phyloP scores from a whole-genome alignment of 2,797 vertebrate species.

The Melanotaenia boesemani region DNA sequence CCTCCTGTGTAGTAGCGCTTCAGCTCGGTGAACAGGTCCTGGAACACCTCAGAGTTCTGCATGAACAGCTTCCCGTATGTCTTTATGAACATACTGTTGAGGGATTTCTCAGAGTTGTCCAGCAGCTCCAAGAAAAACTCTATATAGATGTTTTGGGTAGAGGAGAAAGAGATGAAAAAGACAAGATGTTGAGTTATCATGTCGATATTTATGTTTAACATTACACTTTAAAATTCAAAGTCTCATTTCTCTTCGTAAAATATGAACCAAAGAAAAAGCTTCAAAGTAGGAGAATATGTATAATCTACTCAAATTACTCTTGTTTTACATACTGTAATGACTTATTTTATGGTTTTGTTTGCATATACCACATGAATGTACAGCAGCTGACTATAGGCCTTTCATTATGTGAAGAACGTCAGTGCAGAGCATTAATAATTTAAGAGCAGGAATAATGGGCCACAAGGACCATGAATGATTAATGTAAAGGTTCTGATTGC shows the following conservation, averaged over 20 bases:
- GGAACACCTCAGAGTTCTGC: constrained; percentile 96
- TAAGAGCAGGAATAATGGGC: constrained; percentile 78
- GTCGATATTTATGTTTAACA: constrained; percentile 17
- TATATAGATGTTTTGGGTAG: constrained; percentile 58
- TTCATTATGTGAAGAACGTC: constrained; percentile 72
- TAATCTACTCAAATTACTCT: not conserved
- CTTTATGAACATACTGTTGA: constrained; percentile 93
- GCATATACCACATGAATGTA: constrained; percentile 35
- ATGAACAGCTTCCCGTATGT: constrained; percentile 94
- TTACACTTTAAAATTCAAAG: not conserved
- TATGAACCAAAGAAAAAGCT: not conserved
- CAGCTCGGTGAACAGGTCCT: constrained; percentile 95
- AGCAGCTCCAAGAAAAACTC: constrained; percentile 98
- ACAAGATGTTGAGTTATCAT: constrained; percentile 46
- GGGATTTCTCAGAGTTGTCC: constrained; percentile 93
- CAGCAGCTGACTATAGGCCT: constrained; percentile 52
- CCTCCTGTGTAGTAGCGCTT: constrained; percentile 96
- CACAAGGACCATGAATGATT: constrained; percentile 81
- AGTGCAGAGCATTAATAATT: constrained; percentile 78
- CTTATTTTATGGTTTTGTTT: constrained; percentile 38
- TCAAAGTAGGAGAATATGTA: not conserved
- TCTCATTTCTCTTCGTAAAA: not conserved
- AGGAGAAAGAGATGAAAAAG: constrained; percentile 15
- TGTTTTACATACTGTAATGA: constrained; percentile 20
- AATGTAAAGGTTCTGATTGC: constrained; percentile 81